Evolutionary conservation across 2,888 invertebrate species (phyloP).

Genomic region (Eudasyphora cyanicolor): DNA sequence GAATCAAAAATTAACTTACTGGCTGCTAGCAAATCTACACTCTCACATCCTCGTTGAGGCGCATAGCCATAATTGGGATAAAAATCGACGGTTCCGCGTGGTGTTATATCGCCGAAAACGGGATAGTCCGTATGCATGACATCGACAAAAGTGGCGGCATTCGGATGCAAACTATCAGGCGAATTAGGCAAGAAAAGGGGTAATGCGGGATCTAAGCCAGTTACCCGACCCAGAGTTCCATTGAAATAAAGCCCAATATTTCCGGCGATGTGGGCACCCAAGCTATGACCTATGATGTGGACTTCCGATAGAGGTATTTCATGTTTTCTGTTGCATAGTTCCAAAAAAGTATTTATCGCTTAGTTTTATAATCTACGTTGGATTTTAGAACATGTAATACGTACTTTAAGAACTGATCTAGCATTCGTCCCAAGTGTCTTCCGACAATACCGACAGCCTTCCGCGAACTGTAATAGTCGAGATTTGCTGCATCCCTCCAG

Average conservation of each 20-base stretch:
- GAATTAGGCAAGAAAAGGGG: constrained; percentile 75
- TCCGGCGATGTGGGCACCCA: constrained; percentile 78
- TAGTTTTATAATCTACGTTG: no score
- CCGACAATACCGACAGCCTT: constrained; percentile 71
- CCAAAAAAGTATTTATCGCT: no score
- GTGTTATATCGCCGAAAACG: constrained; percentile 75
- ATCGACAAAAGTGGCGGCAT: constrained; percentile 77
- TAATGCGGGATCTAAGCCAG: constrained; percentile 79
- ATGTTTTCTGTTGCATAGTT: constrained; percentile 66
- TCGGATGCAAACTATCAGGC: constrained; percentile 72
- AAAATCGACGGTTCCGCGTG: constrained; percentile 77
- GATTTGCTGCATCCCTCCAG: constrained; percentile 74
- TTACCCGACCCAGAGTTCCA: constrained; percentile 75
- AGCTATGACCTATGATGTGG: constrained; percentile 78
- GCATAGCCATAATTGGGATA: constrained; percentile 77
- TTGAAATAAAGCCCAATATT: constrained; percentile 76
- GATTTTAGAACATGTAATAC: background rate
- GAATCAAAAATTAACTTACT: constrained; percentile 73
- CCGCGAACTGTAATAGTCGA: constrained; percentile 75
- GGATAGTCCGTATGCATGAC: constrained; percentile 78
- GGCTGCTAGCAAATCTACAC: constrained; percentile 73
- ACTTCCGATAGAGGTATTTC: constrained; percentile 67
- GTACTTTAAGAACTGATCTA: constrained; percentile 72
- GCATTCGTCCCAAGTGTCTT: constrained; percentile 68
- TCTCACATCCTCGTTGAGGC: constrained; percentile 77